Evolutionary conservation across 2,888 invertebrate genomes (phyloP), one percentile per base, ranked within the genome.

Genomic region (Poecilobothrus nobilitatus): DNA sequence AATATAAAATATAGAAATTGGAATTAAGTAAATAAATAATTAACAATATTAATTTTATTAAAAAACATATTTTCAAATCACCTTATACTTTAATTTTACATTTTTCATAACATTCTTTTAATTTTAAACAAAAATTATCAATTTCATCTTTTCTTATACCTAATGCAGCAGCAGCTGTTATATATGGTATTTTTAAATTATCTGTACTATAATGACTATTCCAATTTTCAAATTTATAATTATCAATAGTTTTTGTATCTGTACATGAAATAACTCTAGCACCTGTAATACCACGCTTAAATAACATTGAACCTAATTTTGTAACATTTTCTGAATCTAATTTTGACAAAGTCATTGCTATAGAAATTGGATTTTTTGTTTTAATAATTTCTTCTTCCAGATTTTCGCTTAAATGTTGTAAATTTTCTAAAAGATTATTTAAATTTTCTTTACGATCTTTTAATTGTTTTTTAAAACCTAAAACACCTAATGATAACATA

Each of bases 91-190:
- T 12, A 53, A 12, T 53, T 53, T 53, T 53, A 53, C 53, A 71
- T 74, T 80, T 80, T n/a, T 77, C 74, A 77, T 84, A 78, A 67
- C 87, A 87, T 79, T 88, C 87, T 69, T 86, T 84, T 66, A 92
- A 80, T 75, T 89, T 84, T 72, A 84, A 84, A 66, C 89, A 82
- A 78, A 91, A 91, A 27, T 82, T 78, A 76, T 90, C 88, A n/a
- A 91, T 85, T 75, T 92, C 91, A 4, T 79, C 75, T 72, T 83
- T 83, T 65, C 84, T 85, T 79, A 90, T 85, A 5, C 91, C 91
- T 61, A 92, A 80, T 8, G 88, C 84, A 4, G 91, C 89, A 20
- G 91, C 91, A 67, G 88, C 89, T 5, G 91, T 92, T 72, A 92
- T 81, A 77, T 92, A 92, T 2, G 89, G 85, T 7, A 70, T 68